Evolutionary conservation across 2,888 invertebrate species (phyloP).

Genomic region (Epistrophella euchroma): DNA sequence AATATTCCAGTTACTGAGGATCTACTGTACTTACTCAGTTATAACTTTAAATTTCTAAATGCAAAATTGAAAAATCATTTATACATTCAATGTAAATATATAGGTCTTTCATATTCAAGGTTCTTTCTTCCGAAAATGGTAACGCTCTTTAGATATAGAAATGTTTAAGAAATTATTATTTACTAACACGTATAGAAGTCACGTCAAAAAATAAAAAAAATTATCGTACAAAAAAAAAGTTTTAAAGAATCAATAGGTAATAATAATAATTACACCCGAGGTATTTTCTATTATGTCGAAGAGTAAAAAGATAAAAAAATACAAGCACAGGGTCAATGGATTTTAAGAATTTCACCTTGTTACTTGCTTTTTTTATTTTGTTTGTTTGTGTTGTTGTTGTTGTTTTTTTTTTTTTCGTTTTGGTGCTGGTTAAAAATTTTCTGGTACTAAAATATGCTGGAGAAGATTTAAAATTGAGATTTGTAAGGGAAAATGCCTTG

Average conservation of each 20-base stretch:
- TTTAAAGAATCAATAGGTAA: slow-evolving; percentile 59
- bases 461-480: slow-evolving; percentile 33
- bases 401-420: slow-evolving; percentile 16
- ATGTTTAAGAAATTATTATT: slow-evolving; percentile 13
- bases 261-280: slow-evolving; percentile 54
- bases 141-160: slow-evolving; percentile 20
- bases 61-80: slow-evolving; percentile 49
- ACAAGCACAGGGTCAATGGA: slow-evolving; percentile 57
- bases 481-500: slow-evolving; percentile 34
- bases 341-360: slow-evolving; percentile 70
- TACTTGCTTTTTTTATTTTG: background rate
- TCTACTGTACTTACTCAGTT: background rate
- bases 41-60: background rate
- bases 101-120: slow-evolving; percentile 28
- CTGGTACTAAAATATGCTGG: slow-evolving; percentile 2
- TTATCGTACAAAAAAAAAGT: slow-evolving; percentile 22
- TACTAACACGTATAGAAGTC: slow-evolving; percentile 2
- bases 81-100: slow-evolving; percentile 51
- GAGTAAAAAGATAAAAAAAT: slow-evolving; percentile 19
- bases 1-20: background rate
- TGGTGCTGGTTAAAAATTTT: slow-evolving; percentile 6
- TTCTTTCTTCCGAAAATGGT: slow-evolving; percentile 42
- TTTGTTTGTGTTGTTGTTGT: slow-evolving; percentile 6
- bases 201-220: background rate
- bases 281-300: slow-evolving; percentile 46